Evolutionary conservation across 2,888 invertebrate genomes (phyloP).

Genomic region (Polia nebulosa): DNA sequence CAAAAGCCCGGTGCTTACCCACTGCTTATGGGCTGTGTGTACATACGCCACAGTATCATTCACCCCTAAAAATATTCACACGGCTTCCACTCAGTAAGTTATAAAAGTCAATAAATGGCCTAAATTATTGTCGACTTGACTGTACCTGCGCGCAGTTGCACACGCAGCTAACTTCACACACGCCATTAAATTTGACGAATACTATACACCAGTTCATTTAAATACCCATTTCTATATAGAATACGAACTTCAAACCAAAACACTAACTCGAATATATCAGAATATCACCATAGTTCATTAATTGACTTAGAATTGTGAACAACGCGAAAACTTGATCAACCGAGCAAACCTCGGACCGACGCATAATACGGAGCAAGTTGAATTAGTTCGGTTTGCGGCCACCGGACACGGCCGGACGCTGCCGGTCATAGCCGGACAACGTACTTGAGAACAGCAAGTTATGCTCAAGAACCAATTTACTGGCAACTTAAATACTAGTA

Average conservation of each 20-base stretch:
- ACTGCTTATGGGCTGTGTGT: too few species aligned
- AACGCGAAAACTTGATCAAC: slow-evolving; percentile 50
- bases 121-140: too few species aligned
- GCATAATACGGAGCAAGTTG: slow-evolving; percentile 49
- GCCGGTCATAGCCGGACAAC: slow-evolving; percentile 18
- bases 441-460: slow-evolving; percentile 32
- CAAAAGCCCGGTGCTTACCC: too few species aligned
- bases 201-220: too few species aligned
- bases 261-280: slow-evolving; percentile 44
- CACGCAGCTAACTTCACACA: too few species aligned
- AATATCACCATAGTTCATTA: slow-evolving; percentile 48
- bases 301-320: slow-evolving; percentile 50
- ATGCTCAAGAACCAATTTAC: slow-evolving; percentile 17
- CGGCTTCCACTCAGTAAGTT: too few species aligned
- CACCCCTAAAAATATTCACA: too few species aligned
- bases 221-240: too few species aligned
- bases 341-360: slow-evolving; percentile 36
- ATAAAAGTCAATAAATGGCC: too few species aligned
- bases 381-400: slow-evolving; percentile 44
- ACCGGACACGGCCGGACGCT: slow-evolving; percentile 30
- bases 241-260: slow-evolving; percentile 14
- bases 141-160: too few species aligned
- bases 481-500: neutral
- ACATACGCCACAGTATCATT: too few species aligned
- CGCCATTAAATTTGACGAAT: too few species aligned